Conservation (phyloP, 2,888 invertebrate genomes). For the Fragum sueziense region DNA sequence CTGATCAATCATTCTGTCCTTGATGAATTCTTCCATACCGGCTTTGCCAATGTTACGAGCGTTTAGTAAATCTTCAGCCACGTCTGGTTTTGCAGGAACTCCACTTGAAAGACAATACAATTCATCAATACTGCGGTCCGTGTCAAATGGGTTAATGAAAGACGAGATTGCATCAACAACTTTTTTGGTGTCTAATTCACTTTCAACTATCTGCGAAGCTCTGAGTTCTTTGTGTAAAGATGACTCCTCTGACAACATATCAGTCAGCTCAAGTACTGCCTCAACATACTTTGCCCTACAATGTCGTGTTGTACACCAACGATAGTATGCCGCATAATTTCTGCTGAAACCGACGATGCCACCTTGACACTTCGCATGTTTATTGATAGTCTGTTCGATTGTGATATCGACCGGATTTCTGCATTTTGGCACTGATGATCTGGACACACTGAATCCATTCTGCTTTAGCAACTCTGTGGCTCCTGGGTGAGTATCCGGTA, state of each 20-base stretch:
- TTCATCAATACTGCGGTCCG: constrained; percentile 1
- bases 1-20: constrained; percentile 31
- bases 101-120: constrained; percentile 53
- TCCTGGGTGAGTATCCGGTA: constrained; percentile 40
- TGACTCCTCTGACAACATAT: constrained; percentile 16
- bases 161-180: constrained; percentile 16
- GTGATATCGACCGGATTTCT: constrained; percentile 48
- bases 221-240: constrained; percentile 23
- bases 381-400: constrained; percentile 44
- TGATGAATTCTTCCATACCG: constrained; percentile 35
- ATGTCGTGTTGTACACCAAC: constrained; percentile 38
- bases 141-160: constrained; percentile 37
- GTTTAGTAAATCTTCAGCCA: constrained; percentile 35
- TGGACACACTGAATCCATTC: constrained; percentile 49
- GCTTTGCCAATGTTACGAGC: constrained; percentile 17
- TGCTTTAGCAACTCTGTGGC: constrained; percentile 34
- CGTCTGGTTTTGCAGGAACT: constrained; percentile 36
- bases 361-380: constrained; percentile 36
- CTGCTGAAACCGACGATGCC: constrained; percentile 40
- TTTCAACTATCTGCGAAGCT: constrained; percentile 12
- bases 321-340: constrained; percentile 39
- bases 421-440: constrained; percentile 43
- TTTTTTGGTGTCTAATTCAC: constrained; percentile 18
- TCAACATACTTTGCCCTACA: constrained; percentile 23
- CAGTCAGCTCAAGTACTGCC: constrained; percentile 24